These are phyloP conservation scores for Crocallis elinguaria DNA, from an alignment of 2,888 invertebrate genomes.

Conservation along the genomic window DNA sequence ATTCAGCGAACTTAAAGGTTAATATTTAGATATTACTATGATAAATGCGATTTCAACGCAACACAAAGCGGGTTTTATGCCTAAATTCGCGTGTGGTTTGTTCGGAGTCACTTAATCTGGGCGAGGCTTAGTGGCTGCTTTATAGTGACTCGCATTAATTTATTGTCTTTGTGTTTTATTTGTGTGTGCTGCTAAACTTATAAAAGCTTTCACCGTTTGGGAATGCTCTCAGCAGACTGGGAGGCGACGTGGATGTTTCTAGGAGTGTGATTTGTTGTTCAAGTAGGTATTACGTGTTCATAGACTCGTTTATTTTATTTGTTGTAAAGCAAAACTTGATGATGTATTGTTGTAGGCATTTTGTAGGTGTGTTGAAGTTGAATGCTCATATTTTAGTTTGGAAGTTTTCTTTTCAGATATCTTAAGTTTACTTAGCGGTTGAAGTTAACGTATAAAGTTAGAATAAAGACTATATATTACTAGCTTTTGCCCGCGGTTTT, in stretches of 20 bases:
- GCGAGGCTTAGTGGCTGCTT: slow-evolving; percentile 60
- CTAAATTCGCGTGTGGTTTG: slow-evolving; percentile 65
- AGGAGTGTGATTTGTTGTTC: slow-evolving; percentile 5
- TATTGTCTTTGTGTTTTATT: slow-evolving; percentile 68
- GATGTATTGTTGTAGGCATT: no score
- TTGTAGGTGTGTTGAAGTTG: no score
- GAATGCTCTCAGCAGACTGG: slow-evolving; percentile 38
- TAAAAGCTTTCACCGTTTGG: slow-evolving; percentile 54
- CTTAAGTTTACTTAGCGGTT: no score
- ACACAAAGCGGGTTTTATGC: slow-evolving; percentile 53
- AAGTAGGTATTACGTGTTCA: no score
- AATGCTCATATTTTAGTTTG: no score
- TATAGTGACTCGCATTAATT: slow-evolving; percentile 63
- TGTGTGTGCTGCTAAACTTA: slow-evolving; percentile 57
- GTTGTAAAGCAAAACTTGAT: no score
- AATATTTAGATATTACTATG: slow-evolving; percentile 40
- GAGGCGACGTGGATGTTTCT: slow-evolving; percentile 24
- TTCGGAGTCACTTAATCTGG: slow-evolving; percentile 61
- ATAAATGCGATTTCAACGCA: slow-evolving; percentile 46
- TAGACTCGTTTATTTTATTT: no score
- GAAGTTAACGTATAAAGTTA: no score
- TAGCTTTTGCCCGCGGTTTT: no score
- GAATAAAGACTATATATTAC: no score
- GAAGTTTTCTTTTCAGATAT: no score
- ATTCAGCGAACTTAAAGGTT: slow-evolving; percentile 26